Percentiles rank a stretch among this genome's conserved stretches.
phyloP scores from a whole-genome alignment of 2,797 vertebrate genomes.

The Artibeus lituratus region DNA sequence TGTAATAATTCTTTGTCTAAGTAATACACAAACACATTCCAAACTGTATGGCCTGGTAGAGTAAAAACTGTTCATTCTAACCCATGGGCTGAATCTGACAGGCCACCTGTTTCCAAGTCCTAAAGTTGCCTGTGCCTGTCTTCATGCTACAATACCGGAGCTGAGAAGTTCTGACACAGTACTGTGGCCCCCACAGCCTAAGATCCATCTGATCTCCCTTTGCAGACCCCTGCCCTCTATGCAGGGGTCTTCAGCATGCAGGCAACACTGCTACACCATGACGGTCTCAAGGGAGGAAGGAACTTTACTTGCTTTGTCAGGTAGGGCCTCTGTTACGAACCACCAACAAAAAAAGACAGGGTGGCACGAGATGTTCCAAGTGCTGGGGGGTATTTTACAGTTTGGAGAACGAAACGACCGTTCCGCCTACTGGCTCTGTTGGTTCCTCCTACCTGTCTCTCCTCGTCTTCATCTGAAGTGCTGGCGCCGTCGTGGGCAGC shows the following conservation, averaged over 20 bases:
- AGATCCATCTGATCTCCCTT: neutral
- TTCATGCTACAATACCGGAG: neutral
- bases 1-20: slow-evolving; percentile 23
- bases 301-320: neutral
- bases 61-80: slow-evolving; percentile 7
- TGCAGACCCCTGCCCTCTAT: neutral
- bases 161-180: neutral
- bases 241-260: neutral
- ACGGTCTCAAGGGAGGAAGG: neutral
- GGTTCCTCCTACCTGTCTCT: slow-evolving; percentile 58
- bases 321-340: neutral
- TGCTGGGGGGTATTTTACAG: neutral
- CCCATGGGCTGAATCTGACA: neutral
- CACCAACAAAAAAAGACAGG: neutral
- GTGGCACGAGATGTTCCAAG: neutral
- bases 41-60: slow-evolving; percentile 20
- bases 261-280: neutral
- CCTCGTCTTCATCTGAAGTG: slow-evolving; percentile 58
- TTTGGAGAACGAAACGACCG: neutral
- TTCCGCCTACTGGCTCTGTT: slow-evolving; percentile 71
- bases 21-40: neutral
- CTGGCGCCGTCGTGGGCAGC: neutral
- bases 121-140: neutral
- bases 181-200: neutral
- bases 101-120: neutral